These are phyloP conservation scores for Caenorhabditis latens DNA, from an alignment of 1,140 invertebrate genomes.

Conservation along the genomic window DNA sequence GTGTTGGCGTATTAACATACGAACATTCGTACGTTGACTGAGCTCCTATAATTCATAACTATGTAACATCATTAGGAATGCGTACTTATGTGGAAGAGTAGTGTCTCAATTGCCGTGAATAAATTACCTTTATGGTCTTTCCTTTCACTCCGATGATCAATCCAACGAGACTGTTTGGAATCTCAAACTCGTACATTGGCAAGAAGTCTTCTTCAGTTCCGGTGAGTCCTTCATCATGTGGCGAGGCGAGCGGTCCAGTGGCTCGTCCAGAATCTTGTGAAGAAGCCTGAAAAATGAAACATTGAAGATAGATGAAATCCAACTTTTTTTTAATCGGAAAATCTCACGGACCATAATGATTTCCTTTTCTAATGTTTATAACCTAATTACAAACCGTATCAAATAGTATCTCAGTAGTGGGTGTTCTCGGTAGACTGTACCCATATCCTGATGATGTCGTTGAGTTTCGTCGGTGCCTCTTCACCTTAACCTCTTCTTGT, in stretches of 20 bases:
- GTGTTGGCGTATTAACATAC: conserved; percentile 77
- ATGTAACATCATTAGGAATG: background rate
- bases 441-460: conserved; percentile 24
- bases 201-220: conserved; percentile 51
- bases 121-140: conserved; percentile 74
- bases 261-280: conserved; percentile 66
- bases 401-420: conserved; percentile 22
- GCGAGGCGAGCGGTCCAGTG: conserved; percentile 67
- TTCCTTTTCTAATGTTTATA: too few species aligned
- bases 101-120: conserved; percentile 16
- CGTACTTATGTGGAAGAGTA: background rate
- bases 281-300: conserved; percentile 61
- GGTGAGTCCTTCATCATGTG: conserved; percentile 59
- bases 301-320: background rate
- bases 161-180: conserved; percentile 77
- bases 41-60: conserved; percentile 69
- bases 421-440: conserved; percentile 16
- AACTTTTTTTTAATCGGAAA: background rate
- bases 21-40: conserved; percentile 73
- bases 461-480: background rate
- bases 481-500: conserved; percentile 4
- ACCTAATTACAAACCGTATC: conserved; percentile 32
- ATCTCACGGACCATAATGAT: conserved; percentile 7
- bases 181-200: conserved; percentile 77
- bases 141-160: conserved; percentile 76